phyloP scores from a whole-genome alignment of 2,113 vertebrate genomes.

The Clupea harengus region DNA sequence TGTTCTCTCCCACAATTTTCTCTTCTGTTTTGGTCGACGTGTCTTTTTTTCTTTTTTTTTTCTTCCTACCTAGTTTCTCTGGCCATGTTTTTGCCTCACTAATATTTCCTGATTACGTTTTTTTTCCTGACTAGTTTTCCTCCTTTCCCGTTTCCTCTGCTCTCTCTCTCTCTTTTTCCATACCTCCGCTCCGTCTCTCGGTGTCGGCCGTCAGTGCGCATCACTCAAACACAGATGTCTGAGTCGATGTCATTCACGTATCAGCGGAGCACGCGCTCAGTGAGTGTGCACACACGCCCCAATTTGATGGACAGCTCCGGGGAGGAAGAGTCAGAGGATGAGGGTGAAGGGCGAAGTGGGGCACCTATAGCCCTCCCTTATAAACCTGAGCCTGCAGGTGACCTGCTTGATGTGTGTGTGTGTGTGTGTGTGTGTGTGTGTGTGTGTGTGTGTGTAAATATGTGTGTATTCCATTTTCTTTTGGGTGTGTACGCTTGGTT shows the following conservation, averaged over 20 bases:
- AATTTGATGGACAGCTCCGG: conserved; percentile 67
- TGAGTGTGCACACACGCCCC: conserved; percentile 88
- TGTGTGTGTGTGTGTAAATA: not conserved
- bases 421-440: not conserved
- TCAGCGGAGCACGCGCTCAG: conserved; percentile 89
- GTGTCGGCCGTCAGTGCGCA: conserved; percentile 75
- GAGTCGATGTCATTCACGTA: conserved; percentile 97
- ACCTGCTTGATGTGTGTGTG: conserved; percentile 48
- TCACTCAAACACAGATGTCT: conserved; percentile 90
- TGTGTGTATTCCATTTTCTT: not conserved
- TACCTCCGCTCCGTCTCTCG: conserved; percentile 34
- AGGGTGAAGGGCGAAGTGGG: conserved; percentile 41
- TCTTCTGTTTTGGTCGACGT: not conserved
- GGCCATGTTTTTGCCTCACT: not conserved
- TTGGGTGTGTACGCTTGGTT: too few relatives aligned
- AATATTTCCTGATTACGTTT: not conserved
- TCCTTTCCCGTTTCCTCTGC: conserved; percentile 3
- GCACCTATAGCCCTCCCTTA: conserved; percentile 71
- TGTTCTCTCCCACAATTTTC: too few relatives aligned
- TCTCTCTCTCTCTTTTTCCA: conserved; percentile 37
- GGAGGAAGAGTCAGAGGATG: conserved; percentile 68
- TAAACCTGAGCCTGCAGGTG: conserved; percentile 83
- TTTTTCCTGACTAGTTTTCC: not conserved
- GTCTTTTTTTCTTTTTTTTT: not conserved
- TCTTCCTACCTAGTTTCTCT: not conserved